Evolutionary conservation across 2,113 vertebrate genomes (phyloP).

Genomic region (Herpailurus yagouaroundi): DNA sequence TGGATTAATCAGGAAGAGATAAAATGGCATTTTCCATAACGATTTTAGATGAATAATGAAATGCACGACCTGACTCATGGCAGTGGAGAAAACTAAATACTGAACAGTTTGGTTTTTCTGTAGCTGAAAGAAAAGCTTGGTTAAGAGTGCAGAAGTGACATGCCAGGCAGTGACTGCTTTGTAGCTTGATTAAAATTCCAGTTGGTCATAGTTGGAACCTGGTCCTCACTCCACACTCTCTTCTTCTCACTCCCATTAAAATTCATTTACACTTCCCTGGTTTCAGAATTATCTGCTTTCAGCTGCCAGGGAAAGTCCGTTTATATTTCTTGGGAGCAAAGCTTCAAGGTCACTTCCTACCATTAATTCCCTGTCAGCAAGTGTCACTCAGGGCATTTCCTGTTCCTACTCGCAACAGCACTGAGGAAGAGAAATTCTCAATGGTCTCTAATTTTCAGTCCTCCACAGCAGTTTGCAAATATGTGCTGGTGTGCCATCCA

Average conservation of each 20-base stretch:
- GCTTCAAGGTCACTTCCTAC: conserved; percentile 77
- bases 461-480: neutral
- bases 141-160: neutral
- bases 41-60: conserved; percentile 20
- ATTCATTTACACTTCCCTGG: conserved; percentile 41
- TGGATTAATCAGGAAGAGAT: neutral
- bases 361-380: conserved; percentile 66
- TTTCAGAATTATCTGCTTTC: conserved; percentile 63
- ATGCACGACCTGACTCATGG: neutral
- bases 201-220: neutral
- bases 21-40: neutral
- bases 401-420: conserved; percentile 12
- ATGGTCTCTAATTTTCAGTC: neutral
- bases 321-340: conserved; percentile 60
- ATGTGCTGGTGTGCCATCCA: neutral
- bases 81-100: neutral
- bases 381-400: conserved; percentile 65
- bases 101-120: neutral
- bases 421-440: conserved; percentile 49
- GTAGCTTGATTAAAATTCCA: neutral
- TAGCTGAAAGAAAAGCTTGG: neutral
- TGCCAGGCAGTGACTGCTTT: neutral
- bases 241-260: conserved; percentile 46
- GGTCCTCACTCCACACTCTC: neutral
- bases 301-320: conserved; percentile 62